Evolutionary conservation across 2,113 vertebrate genomes (phyloP), one percentile per base, ranked within the genome.

Genomic region (Gracilinanus agilis): DNA sequence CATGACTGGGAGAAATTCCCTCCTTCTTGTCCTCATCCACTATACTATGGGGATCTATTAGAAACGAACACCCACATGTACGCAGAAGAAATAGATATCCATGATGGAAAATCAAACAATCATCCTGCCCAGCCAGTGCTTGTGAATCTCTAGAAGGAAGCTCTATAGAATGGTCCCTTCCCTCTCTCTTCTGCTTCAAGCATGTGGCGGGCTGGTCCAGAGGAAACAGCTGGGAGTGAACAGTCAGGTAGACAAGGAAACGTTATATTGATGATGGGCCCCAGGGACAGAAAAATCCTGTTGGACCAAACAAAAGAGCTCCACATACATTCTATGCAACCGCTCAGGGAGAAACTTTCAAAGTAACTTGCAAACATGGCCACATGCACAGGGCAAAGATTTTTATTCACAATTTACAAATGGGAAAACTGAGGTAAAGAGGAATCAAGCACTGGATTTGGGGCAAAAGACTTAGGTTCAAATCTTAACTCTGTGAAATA

Each of bases 221-320:
- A 23, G 95, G 95, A 96, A 49, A 91, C 95, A 96, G 95, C 97
- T 95, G 96, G 89, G 53, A n/a, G 10, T 75, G n/a, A 8, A 24
- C 21, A 2, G 2, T 40, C 91, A 7, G 3, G 91, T 0, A 0
- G 25, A 0, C 89, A 21, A 95, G 95, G 94, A 94, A 93, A 88
- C 9, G 5, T 8, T 27, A 0, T 0, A 1, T 1, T 12, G 40
- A n/a, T n/a, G 6, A 2, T 0, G 23, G 34, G n/a, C 29, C 9
- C n/a, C 11, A 11, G 24, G 25, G 19, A 49, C 5, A 24, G 23
- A 53, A 53, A 58, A 83, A 9, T 54, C 1, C 21, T 3, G 24
- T 16, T 21, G 89, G 54, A 44, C 16, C 24, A 88, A 54, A 88
- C 95, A 89, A 92, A 88, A 96, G 53, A 34, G 75, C 44, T 6